A percentile compares a stretch with the other conserved stretches of the same genome.
phyloP scores from a whole-genome alignment of 2,888 invertebrate species.

The Thysanoteuthis rhombus region DNA sequence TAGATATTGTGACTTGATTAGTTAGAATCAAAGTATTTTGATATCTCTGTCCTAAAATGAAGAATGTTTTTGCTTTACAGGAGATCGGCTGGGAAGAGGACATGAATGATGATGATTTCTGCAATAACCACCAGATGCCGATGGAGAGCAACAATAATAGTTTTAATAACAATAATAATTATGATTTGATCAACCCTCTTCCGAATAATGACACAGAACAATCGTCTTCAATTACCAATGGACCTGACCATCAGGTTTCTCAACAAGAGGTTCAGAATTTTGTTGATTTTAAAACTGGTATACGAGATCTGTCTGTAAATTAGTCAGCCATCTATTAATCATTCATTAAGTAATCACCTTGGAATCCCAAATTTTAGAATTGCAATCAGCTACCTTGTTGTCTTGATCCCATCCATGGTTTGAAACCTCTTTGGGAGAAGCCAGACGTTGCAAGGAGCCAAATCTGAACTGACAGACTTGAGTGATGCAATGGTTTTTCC shows the following conservation, averaged over 20 bases:
- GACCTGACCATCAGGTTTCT: background rate
- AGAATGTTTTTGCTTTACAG: background rate
- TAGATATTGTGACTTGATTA: too few relatives aligned
- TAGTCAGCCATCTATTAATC: too few relatives aligned
- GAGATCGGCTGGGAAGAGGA: background rate
- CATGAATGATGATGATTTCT: background rate
- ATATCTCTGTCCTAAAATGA: background rate
- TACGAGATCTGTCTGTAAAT: too few relatives aligned
- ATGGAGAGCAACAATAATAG: background rate
- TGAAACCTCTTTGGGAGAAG: too few relatives aligned
- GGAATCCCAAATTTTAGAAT: too few relatives aligned
- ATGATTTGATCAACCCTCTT: background rate
- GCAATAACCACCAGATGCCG: too few relatives aligned
- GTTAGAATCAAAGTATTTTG: background rate
- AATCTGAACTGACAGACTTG: too few relatives aligned
- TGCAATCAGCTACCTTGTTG: too few relatives aligned
- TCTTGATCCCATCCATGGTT: too few relatives aligned
- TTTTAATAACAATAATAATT: background rate
- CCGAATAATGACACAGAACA: background rate
- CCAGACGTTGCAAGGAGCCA: too few relatives aligned
- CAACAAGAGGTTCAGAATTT: background rate
- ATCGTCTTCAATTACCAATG: background rate
- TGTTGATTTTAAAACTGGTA: background rate
- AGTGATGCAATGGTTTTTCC: too few relatives aligned
- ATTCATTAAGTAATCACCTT: too few relatives aligned